Evolutionary conservation across 2,888 invertebrate species (phyloP), one percentile per base, ranked within the genome.

Genomic region (Antheraea assamensis): DNA sequence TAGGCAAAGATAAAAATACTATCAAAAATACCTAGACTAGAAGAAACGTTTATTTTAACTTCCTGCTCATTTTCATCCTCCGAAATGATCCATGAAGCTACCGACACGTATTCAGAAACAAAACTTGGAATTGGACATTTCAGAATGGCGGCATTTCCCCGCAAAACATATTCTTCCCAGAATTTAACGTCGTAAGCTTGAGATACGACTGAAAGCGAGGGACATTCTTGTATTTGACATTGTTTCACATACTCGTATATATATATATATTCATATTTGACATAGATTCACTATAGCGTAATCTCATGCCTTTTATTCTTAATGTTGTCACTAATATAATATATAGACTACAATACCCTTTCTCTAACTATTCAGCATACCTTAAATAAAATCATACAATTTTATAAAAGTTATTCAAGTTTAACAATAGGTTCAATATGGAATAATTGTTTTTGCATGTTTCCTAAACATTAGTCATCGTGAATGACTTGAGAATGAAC

Each of bases 61-160:
- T 93, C 93, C 78, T 89, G 87, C 83, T 95, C 94, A 78, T 89
- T 90, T 68, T 91, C 90, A 80, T 96, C 96, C 92, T 97, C 97
- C 87, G 97, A 97, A 91, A 97, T 97, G 87, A 98, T 95, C 98
- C 98, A 98, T 85, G 97, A 97, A 85, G 96, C 96, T 80, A 98
- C 97, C 85, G 96, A 95, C 80, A 98, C 98, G 92, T 97, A 98
- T 95, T 98, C 98, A 86, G 98, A 97, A 83, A 98, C 98, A 95
- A 98, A 98, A 95, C 98, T 98, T 85, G 98, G 98, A 91, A 98
- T 97, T 95, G 98, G 98, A 95, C 98, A 98, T 96, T 98, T 98
- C 88, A 98, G 95, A 89, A 98, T 97, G 82, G 97, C 98, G 82
- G 98, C 97, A 94, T 98, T 98, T 88, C 98, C 98, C 86, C 97